phyloP scores from a whole-genome alignment of 2,888 invertebrate genomes.

The Cantharis nigra region DNA sequence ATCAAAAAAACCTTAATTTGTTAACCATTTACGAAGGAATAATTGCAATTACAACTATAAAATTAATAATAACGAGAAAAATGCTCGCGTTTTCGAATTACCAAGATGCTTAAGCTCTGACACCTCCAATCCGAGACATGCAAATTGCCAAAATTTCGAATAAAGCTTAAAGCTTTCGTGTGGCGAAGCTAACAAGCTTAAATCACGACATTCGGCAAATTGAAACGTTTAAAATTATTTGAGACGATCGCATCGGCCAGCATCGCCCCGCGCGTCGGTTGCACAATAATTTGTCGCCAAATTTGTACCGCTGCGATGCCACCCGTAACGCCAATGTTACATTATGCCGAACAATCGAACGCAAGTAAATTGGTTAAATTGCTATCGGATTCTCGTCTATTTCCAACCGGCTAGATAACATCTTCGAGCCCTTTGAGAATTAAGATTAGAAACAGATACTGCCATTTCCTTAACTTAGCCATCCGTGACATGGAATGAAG shows the following conservation, averaged over 20 bases:
- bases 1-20: slow-evolving; percentile 10
- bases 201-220: slow-evolving; percentile 13
- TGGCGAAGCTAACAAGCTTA: slow-evolving; percentile 13
- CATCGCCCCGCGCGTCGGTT: too few species aligned
- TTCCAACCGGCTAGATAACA: slow-evolving; percentile 9
- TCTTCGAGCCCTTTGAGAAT: slow-evolving; percentile 38
- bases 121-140: slow-evolving; percentile 5
- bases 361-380: slow-evolving; percentile 13
- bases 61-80: neutral
- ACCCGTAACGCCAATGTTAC: neutral
- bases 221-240: neutral
- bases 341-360: neutral
- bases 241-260: neutral
- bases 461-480: slow-evolving; percentile 51
- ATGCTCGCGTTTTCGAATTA: neutral
- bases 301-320: neutral
- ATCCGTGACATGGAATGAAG: slow-evolving; percentile 41
- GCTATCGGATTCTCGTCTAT: slow-evolving; percentile 23
- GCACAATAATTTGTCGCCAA: neutral
- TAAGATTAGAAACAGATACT: slow-evolving; percentile 49
- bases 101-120: neutral
- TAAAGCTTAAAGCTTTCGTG: neutral
- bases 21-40: neutral
- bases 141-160: slow-evolving; percentile 2
- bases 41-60: neutral